phyloP scores from a whole-genome alignment of 2,888 invertebrate genomes.

The Megalurothrips usitatus region DNA sequence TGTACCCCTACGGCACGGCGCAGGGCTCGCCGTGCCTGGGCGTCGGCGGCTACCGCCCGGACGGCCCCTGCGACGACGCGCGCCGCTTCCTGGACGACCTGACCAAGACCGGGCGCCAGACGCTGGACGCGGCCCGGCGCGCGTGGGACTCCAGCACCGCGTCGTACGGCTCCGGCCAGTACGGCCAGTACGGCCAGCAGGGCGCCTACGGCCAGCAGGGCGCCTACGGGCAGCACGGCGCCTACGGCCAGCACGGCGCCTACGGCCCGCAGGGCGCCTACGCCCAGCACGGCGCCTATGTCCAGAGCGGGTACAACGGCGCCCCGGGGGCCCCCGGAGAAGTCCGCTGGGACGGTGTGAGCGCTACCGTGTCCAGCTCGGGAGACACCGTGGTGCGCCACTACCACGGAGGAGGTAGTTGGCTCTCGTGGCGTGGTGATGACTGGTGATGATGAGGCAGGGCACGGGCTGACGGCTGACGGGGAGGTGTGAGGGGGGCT shows the following conservation, averaged over 20 bases:
- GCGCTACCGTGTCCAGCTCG: conserved; percentile 10
- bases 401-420: conserved; percentile 5
- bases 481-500: too few species aligned
- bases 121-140: neutral
- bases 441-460: too few species aligned
- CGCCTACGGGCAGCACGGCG: neutral
- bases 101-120: neutral
- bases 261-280: neutral
- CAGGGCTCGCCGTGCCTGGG: neutral
- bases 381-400: conserved; percentile 2
- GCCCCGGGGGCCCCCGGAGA: neutral
- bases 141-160: neutral
- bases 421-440: too few species aligned
- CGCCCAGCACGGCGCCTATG: neutral
- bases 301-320: neutral
- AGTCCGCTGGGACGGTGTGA: neutral
- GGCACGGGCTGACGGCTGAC: too few species aligned
- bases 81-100: neutral
- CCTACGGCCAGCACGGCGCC: neutral
- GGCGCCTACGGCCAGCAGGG: too few species aligned
- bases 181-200: too few species aligned
- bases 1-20: conserved; percentile 1
- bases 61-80: conserved; percentile 5
- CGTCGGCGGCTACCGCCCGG: neutral
- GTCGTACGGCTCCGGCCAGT: neutral